phyloP scores from a whole-genome alignment of 2,888 invertebrate species.

The Eristalis intricaria region DNA sequence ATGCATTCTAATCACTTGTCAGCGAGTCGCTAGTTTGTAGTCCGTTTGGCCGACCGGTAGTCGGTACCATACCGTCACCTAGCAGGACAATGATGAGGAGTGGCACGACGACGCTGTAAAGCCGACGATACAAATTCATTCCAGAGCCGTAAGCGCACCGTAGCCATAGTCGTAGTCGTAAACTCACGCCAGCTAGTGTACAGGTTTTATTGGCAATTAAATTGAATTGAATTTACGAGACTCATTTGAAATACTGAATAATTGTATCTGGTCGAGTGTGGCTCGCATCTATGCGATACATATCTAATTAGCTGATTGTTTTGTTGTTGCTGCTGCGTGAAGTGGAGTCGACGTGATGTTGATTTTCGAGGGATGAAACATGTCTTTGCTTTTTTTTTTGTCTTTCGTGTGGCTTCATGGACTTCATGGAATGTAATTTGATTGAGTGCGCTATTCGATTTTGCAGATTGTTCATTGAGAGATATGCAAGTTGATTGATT shows the following conservation, averaged over 20 bases:
- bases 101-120: neutral
- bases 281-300: conserved; percentile 32
- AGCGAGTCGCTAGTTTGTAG: neutral
- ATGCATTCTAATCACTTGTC: conserved; percentile 57
- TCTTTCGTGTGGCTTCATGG: neutral
- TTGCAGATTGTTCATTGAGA: conserved; percentile 22
- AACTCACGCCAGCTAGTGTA: conserved; percentile 9
- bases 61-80: conserved; percentile 2
- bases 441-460: conserved; percentile 16
- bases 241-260: conserved; percentile 59
- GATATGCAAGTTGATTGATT: conserved; percentile 4
- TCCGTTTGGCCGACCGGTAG: neutral
- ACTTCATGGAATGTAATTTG: neutral
- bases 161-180: conserved; percentile 9
- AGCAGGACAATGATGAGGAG: neutral
- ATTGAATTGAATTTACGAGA: conserved; percentile 49
- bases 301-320: conserved; percentile 58
- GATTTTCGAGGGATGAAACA: neutral
- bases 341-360: conserved; percentile 24
- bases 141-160: too few species aligned
- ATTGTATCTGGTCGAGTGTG: conserved; percentile 17
- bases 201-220: conserved; percentile 62
- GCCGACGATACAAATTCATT: neutral
- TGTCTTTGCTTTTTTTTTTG: neutral
- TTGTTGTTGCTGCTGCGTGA: conserved; percentile 29